Percentiles rank a stretch among this genome's conserved stretches.
phyloP scores from a whole-genome alignment of 2,113 vertebrate genomes.

The Rhinopithecus roxellana region DNA sequence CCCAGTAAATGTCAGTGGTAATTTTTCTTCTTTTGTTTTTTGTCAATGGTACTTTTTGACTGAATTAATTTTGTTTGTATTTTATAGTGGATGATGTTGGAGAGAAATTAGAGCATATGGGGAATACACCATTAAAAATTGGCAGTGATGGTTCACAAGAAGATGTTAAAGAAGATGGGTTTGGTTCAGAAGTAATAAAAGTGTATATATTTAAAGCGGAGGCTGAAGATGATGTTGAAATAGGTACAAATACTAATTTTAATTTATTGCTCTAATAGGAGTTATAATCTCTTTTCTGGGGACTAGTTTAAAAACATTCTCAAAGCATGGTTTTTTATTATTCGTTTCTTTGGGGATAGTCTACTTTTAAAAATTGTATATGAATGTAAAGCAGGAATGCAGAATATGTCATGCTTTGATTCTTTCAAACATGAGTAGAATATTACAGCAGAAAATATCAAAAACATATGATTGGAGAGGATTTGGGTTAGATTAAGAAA shows the following conservation, averaged over 20 bases:
- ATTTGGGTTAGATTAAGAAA: conserved; percentile 48
- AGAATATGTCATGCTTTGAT: neutral
- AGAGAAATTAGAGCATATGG: conserved; percentile 96
- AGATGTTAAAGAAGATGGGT: conserved; percentile 95
- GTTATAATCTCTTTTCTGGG: conserved; percentile 18
- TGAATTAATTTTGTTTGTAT: conserved; percentile 68
- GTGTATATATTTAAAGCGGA: conserved; percentile 99
- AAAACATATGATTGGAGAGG: conserved; percentile 21
- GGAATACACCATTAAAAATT: conserved; percentile 95
- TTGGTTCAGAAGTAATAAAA: conserved; percentile 98
- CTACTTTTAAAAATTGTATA: conserved; percentile 1
- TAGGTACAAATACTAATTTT: conserved; percentile 85
- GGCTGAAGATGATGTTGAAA: conserved; percentile 98
- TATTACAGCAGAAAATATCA: conserved; percentile 5
- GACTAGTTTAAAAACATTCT: conserved; percentile 31
- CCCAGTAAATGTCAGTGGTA: conserved; percentile 24
- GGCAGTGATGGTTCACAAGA: conserved; percentile 94
- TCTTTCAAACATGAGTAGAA: conserved; percentile 17
- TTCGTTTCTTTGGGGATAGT: neutral
- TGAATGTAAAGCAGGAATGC: neutral
- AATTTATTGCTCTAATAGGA: neutral
- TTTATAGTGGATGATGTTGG: conserved; percentile 97
- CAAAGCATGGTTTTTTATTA: neutral
- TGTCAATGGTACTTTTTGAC: conserved; percentile 57
- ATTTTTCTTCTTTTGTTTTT: conserved; percentile 41